Percentiles rank a stretch among this genome's conserved stretches.
phyloP scores from a whole-genome alignment of 2,113 vertebrate genomes.

The Cromileptes altivelis region DNA sequence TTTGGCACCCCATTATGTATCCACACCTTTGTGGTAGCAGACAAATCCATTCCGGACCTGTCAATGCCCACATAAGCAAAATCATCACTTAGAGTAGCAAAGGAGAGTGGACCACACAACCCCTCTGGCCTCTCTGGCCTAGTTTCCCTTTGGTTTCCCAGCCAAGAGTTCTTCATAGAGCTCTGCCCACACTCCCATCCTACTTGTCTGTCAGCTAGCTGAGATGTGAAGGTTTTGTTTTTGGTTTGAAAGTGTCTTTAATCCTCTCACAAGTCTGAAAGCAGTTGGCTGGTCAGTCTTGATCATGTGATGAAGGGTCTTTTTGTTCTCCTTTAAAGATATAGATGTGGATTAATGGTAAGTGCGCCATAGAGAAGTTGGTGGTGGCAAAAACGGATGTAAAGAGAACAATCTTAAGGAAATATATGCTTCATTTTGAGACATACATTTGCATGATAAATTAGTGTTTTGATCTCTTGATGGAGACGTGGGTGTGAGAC shows the following conservation, averaged over 20 bases:
- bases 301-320: constrained; percentile 83
- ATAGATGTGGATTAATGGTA: constrained; percentile 61
- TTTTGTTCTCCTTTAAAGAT: constrained; percentile 71
- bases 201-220: constrained; percentile 76
- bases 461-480: constrained; percentile 29
- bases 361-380: constrained; percentile 20
- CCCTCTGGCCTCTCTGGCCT: constrained; percentile 63
- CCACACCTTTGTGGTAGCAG: constrained; percentile 38
- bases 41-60: constrained; percentile 49
- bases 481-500: constrained; percentile 1
- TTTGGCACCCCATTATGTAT: constrained; percentile 39
- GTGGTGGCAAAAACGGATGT: constrained; percentile 24
- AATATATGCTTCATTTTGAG: constrained; percentile 6
- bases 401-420: constrained; percentile 20
- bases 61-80: constrained; percentile 60
- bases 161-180: constrained; percentile 65
- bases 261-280: constrained; percentile 86
- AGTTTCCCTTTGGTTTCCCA: constrained; percentile 62
- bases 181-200: constrained; percentile 71
- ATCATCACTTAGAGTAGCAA: constrained; percentile 53
- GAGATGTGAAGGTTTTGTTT: constrained; percentile 83
- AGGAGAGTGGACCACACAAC: constrained; percentile 47
- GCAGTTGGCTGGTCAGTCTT: constrained; percentile 82
- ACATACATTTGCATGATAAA: constrained; percentile 39
- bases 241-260: constrained; percentile 87